Evolutionary conservation across 2,797 vertebrate genomes (phyloP).

Genomic region (Chaenodraco wilsoni): DNA sequence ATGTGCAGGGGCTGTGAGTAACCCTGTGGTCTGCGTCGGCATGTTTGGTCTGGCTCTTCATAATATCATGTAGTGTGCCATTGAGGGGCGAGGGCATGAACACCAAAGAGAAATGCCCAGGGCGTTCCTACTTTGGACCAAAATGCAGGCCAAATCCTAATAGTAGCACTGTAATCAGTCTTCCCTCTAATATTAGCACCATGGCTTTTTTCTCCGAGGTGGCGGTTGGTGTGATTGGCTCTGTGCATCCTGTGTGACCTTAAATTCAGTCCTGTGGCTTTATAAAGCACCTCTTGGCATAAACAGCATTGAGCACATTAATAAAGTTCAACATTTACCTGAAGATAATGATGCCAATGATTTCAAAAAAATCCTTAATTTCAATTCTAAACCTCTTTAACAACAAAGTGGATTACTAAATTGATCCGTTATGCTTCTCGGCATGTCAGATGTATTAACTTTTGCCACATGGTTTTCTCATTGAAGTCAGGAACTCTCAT

Average conservation of each 20-base stretch:
- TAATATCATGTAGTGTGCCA: constrained; percentile 78
- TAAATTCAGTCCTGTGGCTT: constrained; percentile 62
- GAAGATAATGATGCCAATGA: constrained; percentile 38
- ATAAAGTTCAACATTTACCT: constrained; percentile 44
- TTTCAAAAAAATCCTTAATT: constrained; percentile 48
- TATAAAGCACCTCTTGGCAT: constrained; percentile 61
- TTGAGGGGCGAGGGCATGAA: constrained; percentile 73
- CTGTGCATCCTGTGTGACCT: constrained; percentile 66
- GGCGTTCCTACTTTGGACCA: constrained; percentile 75
- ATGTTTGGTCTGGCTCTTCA: constrained; percentile 81
- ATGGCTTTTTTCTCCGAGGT: constrained; percentile 67
- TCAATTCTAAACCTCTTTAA: constrained; percentile 36
- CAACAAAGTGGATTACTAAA: constrained; percentile 48
- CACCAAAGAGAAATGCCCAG: constrained; percentile 74
- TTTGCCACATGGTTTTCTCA: constrained; percentile 68
- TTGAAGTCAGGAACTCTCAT: constrained; percentile 61
- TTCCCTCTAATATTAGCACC: constrained; percentile 75
- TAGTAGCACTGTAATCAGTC: constrained; percentile 77
- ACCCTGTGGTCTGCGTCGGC: constrained; percentile 79
- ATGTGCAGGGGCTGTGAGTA: constrained; percentile 81
- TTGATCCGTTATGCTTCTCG: constrained; percentile 43
- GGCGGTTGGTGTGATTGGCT: constrained; percentile 71
- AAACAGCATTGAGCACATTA: constrained; percentile 59
- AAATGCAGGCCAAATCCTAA: constrained; percentile 72
- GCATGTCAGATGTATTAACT: constrained; percentile 59